Conservation (phyloP, 2,797 vertebrate genomes). For the Morus bassanus region DNA sequence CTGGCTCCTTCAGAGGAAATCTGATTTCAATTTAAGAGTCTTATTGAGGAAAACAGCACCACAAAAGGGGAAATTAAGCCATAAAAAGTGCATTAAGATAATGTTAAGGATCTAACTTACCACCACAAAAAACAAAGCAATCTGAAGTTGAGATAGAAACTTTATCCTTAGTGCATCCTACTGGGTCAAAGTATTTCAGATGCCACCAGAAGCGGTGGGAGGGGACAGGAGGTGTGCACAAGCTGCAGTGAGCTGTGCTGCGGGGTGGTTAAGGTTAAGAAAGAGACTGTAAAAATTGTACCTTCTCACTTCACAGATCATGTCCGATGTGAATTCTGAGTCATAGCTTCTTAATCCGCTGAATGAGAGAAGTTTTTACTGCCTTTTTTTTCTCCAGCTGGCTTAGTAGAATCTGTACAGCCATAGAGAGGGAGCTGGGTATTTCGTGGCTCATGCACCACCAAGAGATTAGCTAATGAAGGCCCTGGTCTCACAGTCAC, state of each 20-base stretch:
- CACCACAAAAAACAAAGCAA: constrained; percentile 56
- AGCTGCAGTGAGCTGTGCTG: neutral
- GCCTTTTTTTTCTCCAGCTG: neutral
- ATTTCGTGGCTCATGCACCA: neutral
- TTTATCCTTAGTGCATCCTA: neutral
- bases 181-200: neutral
- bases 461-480: neutral
- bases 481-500: neutral
- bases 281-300: neutral
- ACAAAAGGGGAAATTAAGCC: constrained; percentile 79
- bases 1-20: constrained; percentile 73
- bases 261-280: neutral
- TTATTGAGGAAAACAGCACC: constrained; percentile 70
- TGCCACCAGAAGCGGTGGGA: constrained; percentile 9
- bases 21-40: constrained; percentile 78
- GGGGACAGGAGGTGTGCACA: neutral
- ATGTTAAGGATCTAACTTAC: constrained; percentile 68
- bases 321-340: neutral
- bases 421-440: neutral
- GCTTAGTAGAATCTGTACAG: neutral
- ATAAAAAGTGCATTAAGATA: constrained; percentile 79
- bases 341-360: neutral
- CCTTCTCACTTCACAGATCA: neutral
- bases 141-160: constrained; percentile 60
- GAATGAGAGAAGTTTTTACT: neutral